Percentiles rank a stretch among this genome's conserved stretches.
phyloP scores from a whole-genome alignment of 2,888 invertebrate species.

The Pasiphila rectangulata region DNA sequence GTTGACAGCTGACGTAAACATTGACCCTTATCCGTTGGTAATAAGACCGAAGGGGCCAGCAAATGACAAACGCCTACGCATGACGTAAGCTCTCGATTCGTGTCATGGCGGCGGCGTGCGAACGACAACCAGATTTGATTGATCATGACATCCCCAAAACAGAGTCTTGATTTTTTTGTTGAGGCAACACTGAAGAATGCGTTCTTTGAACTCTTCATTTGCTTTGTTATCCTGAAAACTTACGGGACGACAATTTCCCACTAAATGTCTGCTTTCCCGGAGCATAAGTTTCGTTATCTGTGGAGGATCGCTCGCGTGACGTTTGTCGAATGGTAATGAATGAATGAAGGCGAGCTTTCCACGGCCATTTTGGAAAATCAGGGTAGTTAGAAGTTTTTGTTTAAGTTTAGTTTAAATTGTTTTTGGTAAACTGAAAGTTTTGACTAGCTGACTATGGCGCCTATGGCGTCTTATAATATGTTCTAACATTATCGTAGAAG shows the following conservation, averaged over 20 bases:
- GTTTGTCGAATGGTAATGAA: slow-evolving; percentile 54
- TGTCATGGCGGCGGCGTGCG: slow-evolving; percentile 37
- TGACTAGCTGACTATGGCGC: too few species aligned
- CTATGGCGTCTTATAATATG: too few species aligned
- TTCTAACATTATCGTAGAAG: too few species aligned
- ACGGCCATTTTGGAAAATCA: slow-evolving; percentile 55
- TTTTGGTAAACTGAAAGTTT: too few species aligned
- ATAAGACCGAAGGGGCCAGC: slow-evolving; percentile 43
- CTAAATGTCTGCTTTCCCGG: slow-evolving; percentile 28
- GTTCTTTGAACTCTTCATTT: slow-evolving; percentile 19
- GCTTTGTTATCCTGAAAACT: background rate
- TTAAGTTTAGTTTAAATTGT: slow-evolving; percentile 33
- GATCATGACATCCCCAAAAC: slow-evolving; percentile 51
- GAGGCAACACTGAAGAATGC: slow-evolving; percentile 29
- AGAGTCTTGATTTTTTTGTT: slow-evolving; percentile 36
- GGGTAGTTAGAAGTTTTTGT: slow-evolving; percentile 35
- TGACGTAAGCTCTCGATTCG: slow-evolving; percentile 52
- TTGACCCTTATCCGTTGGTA: slow-evolving; percentile 33
- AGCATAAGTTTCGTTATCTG: slow-evolving; percentile 34
- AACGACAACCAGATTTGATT: slow-evolving; percentile 44
- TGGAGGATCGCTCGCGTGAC: slow-evolving; percentile 33
- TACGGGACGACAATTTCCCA: slow-evolving; percentile 22
- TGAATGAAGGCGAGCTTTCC: slow-evolving; percentile 49
- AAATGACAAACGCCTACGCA: slow-evolving; percentile 54
- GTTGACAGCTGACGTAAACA: slow-evolving; percentile 34